Evolutionary conservation across 2,888 invertebrate genomes (phyloP).

Genomic region (Tenthredo notha): DNA sequence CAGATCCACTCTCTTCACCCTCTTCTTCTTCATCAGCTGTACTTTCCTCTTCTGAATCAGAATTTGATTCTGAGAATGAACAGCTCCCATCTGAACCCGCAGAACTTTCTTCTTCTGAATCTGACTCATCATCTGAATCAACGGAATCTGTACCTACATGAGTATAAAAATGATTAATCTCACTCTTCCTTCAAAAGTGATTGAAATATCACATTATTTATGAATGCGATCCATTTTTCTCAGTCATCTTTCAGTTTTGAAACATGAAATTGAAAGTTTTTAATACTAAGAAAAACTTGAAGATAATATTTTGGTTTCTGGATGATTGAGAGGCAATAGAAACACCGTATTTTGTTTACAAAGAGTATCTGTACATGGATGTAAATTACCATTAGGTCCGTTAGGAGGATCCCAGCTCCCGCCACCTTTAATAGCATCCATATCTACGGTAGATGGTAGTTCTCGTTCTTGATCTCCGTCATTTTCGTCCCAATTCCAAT

Average conservation of each 20-base stretch:
- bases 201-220: too few species aligned
- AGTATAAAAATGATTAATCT: slow-evolving; percentile 52
- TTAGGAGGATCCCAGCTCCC: slow-evolving; percentile 76
- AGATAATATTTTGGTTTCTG: background rate
- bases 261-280: background rate
- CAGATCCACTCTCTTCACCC: slow-evolving; percentile 73
- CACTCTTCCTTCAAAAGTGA: background rate
- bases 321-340: background rate
- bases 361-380: background rate
- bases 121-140: slow-evolving; percentile 79
- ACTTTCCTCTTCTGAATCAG: slow-evolving; percentile 76
- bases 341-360: background rate
- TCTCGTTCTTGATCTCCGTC: slow-evolving; percentile 83
- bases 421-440: slow-evolving; percentile 83
- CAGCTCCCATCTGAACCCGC: slow-evolving; percentile 76
- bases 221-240: too few species aligned
- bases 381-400: slow-evolving; percentile 70
- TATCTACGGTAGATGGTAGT: slow-evolving; percentile 84
- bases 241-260: too few species aligned
- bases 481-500: slow-evolving; percentile 78
- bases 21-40: slow-evolving; percentile 70
- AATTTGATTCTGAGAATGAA: slow-evolving; percentile 77
- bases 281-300: background rate
- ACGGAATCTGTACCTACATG: slow-evolving; percentile 75
- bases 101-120: slow-evolving; percentile 78